Evolutionary conservation across 2,888 invertebrate genomes (phyloP).

Genomic region (Lycaena phlaeas): DNA sequence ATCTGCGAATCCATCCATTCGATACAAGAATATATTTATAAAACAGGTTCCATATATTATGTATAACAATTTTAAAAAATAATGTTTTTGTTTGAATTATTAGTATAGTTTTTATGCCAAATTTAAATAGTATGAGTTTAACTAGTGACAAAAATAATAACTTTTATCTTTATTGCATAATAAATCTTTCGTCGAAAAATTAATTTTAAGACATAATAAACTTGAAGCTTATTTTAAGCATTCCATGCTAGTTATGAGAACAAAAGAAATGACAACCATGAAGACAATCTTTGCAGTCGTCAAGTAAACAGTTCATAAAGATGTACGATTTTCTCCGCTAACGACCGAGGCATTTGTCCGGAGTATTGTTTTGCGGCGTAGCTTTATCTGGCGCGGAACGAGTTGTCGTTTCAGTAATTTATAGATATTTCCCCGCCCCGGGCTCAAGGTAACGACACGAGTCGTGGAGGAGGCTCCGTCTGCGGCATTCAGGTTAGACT

Average conservation of each 20-base stretch:
- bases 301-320: slow-evolving; percentile 59
- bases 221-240: slow-evolving; percentile 2
- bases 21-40: too few species aligned
- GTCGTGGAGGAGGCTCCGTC: slow-evolving; percentile 36
- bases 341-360: slow-evolving; percentile 57
- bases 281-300: slow-evolving; percentile 39
- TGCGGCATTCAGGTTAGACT: slow-evolving; percentile 28
- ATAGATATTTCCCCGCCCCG: slow-evolving; percentile 63
- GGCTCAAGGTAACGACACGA: slow-evolving; percentile 48
- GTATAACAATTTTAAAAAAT: too few species aligned
- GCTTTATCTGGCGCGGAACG: slow-evolving; percentile 67
- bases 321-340: slow-evolving; percentile 52
- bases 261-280: slow-evolving; percentile 8
- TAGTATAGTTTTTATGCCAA: too few species aligned
- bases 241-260: slow-evolving; percentile 3
- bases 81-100: too few species aligned
- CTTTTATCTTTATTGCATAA: background rate
- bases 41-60: too few species aligned
- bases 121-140: too few species aligned
- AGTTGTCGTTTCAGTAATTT: slow-evolving; percentile 69
- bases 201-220: slow-evolving; percentile 6
- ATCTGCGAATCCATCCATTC: too few species aligned
- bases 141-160: slow-evolving; percentile 4
- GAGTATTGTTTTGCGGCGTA: slow-evolving; percentile 65
- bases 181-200: slow-evolving; percentile 1